Conservation (phyloP, 2,797 vertebrate species). For the Mycteria americana region DNA sequence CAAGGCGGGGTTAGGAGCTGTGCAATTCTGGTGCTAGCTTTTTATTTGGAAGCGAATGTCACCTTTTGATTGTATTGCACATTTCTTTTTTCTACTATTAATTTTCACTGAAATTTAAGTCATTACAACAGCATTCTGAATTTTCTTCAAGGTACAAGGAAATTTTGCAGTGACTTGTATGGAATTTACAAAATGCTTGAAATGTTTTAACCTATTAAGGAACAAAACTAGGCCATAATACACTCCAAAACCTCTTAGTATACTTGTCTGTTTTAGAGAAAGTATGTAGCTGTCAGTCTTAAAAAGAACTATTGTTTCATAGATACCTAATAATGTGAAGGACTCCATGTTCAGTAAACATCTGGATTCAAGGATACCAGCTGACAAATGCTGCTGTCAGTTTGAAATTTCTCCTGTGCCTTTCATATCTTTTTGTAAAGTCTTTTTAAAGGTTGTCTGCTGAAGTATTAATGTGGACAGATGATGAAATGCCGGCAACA, state of each 20-base stretch:
- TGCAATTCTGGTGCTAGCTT: background rate
- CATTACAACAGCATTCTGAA: background rate
- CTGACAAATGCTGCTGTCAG: background rate
- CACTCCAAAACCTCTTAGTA: background rate
- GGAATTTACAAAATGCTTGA: background rate
- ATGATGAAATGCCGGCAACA: background rate
- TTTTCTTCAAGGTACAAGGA: background rate
- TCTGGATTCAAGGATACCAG: background rate
- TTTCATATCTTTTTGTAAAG: background rate
- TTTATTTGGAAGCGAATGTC: background rate
- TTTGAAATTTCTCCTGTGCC: background rate
- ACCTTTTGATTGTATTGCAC: background rate
- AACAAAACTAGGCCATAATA: background rate
- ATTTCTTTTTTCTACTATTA: background rate
- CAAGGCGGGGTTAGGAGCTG: fast-evolving
- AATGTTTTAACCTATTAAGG: background rate
- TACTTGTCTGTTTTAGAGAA: background rate
- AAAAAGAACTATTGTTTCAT: background rate
- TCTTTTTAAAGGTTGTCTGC: background rate
- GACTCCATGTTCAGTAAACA: background rate
- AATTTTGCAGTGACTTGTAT: background rate
- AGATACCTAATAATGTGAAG: background rate
- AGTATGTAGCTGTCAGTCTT: background rate
- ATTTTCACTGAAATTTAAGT: background rate
- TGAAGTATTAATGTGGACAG: background rate